A percentile compares a stretch with the other conserved stretches of the same genome.
phyloP scores from a whole-genome alignment of 1,140 invertebrate species.

The Steinernema khuongi region DNA sequence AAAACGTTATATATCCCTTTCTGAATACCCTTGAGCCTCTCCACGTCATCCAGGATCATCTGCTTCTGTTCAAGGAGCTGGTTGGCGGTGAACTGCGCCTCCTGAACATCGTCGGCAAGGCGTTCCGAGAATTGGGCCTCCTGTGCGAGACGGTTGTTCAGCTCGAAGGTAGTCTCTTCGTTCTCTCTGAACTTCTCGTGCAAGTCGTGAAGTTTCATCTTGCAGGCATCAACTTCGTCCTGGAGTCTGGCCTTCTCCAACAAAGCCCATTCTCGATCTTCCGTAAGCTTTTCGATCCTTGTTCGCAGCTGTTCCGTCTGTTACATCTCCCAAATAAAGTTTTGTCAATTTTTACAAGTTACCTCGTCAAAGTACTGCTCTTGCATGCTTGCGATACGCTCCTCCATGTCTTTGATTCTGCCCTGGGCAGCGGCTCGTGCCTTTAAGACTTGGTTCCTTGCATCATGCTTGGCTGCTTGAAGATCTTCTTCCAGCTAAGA shows the following conservation, averaged over 20 bases:
- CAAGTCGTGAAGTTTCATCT: slow-evolving; percentile 46
- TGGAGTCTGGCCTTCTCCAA: slow-evolving; percentile 47
- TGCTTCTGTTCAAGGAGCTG: slow-evolving; percentile 47
- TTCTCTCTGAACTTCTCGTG: slow-evolving; percentile 41
- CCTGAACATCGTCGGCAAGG: slow-evolving; percentile 43
- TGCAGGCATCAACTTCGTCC: slow-evolving; percentile 46
- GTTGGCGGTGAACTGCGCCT: slow-evolving; percentile 37
- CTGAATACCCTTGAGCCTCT: slow-evolving; percentile 42
- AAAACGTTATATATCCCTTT: slow-evolving; percentile 29
- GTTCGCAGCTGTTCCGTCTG: slow-evolving; percentile 43
- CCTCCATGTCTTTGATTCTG: slow-evolving; percentile 52
- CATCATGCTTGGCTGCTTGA: slow-evolving; percentile 32
- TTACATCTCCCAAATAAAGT: slow-evolving; percentile 11
- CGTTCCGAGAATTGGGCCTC: slow-evolving; percentile 12
- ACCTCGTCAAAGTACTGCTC: slow-evolving; percentile 25
- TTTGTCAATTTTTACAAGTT: slow-evolving; percentile 7
- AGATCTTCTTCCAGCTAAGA: slow-evolving; percentile 41
- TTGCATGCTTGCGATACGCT: slow-evolving; percentile 20
- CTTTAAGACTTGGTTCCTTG: slow-evolving; percentile 39
- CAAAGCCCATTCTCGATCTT: slow-evolving; percentile 49
- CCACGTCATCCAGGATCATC: slow-evolving; percentile 43
- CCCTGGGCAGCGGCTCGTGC: slow-evolving; percentile 50
- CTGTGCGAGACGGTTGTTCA: slow-evolving; percentile 18
- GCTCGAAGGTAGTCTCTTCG: slow-evolving; percentile 36
- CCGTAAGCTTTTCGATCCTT: slow-evolving; percentile 46